Conservation (phyloP, 2,888 invertebrate genomes). For the Diplolepis rosae region DNA sequence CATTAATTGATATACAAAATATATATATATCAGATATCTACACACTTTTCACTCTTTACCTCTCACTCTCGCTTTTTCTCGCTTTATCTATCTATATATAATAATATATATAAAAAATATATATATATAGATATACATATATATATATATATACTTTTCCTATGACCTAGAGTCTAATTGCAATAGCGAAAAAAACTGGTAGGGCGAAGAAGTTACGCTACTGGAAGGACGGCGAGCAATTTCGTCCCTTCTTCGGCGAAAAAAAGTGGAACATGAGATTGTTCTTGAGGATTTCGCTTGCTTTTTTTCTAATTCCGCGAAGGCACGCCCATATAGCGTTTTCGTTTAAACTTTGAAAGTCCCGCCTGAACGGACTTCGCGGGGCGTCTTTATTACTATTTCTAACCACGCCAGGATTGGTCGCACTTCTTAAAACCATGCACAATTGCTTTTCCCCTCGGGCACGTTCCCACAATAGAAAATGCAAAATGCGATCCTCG, state of each 20-base stretch:
- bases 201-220: constrained; percentile 57
- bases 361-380: constrained; percentile 1
- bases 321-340: constrained; percentile 28
- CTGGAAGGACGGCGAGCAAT: constrained; percentile 58
- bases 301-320: constrained; percentile 16
- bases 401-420: not conserved
- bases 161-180: constrained; percentile 55
- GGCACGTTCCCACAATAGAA: constrained; percentile 18
- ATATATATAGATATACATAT: no score
- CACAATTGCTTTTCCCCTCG: constrained; percentile 14
- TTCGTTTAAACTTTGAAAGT: not conserved
- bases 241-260: constrained; percentile 11
- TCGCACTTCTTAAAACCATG: not conserved
- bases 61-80: constrained; percentile 32
- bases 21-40: constrained; percentile 28
- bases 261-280: not conserved
- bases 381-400: constrained; percentile 6
- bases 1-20: constrained; percentile 24
- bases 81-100: constrained; percentile 42
- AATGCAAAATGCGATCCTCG: not conserved
- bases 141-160: constrained; percentile 55
- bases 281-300: not conserved
- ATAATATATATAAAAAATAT: constrained; percentile 52
- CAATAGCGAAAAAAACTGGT: constrained; percentile 43
- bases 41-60: constrained; percentile 28